A percentile compares a stretch with the other conserved stretches of the same genome.
Evolutionary conservation across 2,888 invertebrate species (phyloP).

Genomic region (Bombylius discolor): DNA sequence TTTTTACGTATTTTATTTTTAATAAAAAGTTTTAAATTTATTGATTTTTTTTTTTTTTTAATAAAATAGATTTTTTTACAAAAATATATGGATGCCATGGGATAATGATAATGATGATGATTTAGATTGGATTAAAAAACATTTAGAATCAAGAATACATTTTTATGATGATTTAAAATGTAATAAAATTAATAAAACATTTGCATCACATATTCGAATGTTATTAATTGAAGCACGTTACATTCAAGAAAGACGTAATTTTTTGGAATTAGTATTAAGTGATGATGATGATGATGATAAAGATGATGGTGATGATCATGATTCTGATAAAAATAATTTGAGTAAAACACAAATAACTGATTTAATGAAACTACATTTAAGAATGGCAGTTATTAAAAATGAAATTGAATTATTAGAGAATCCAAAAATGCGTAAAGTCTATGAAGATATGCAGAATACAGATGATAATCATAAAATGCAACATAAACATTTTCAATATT

Average conservation of each 20-base stretch:
- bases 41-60: constrained; percentile 39
- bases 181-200: constrained; percentile 38
- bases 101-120: constrained; percentile 45
- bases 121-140: constrained; percentile 42
- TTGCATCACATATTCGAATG: constrained; percentile 40
- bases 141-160: constrained; percentile 42
- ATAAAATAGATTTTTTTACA: constrained; percentile 43
- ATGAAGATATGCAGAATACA: constrained; percentile 26
- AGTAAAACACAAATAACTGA: constrained; percentile 35
- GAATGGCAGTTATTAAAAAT: constrained; percentile 43
- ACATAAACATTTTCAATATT: background rate
- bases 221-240: constrained; percentile 43
- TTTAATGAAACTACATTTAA: constrained; percentile 42
- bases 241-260: constrained; percentile 38
- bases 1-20: background rate
- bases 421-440: constrained; percentile 43
- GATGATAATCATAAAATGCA: background rate
- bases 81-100: constrained; percentile 49
- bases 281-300: constrained; percentile 31
- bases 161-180: constrained; percentile 46
- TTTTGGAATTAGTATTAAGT: constrained; percentile 33
- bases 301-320: constrained; percentile 15
- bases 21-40: background rate
- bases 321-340: constrained; percentile 6
- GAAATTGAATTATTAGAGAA: constrained; percentile 48